These are phyloP conservation scores for Piezodorus guildinii DNA, from an alignment of 1,140 invertebrate genomes.

Conservation along the genomic window DNA sequence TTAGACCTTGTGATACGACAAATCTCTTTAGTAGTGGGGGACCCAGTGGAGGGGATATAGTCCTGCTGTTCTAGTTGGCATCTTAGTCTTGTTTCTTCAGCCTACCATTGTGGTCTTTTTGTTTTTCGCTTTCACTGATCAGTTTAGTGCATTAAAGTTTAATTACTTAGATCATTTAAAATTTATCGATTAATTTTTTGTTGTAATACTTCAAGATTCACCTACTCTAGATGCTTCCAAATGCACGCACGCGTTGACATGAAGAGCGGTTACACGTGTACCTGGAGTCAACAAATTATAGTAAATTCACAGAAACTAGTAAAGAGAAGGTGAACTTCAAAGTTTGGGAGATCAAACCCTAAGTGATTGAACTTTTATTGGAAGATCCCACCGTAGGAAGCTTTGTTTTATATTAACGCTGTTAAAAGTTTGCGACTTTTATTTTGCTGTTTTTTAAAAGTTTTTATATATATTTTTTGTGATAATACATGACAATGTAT, in stretches of 20 bases:
- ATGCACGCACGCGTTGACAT: slow-evolving; percentile 31
- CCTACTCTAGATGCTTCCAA: slow-evolving; percentile 26
- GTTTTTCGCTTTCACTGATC: too few species aligned
- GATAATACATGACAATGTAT: not conserved
- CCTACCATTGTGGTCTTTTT: too few species aligned
- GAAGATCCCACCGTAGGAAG: not conserved
- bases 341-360: not conserved
- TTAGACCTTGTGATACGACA: not conserved
- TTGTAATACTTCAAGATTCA: not conserved
- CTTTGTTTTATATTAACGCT: not conserved
- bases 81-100: not conserved
- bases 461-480: not conserved
- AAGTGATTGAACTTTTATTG: not conserved
- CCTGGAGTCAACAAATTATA: slow-evolving; percentile 79
- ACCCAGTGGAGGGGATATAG: not conserved
- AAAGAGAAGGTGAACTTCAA: slow-evolving; percentile 56
- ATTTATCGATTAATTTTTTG: not conserved
- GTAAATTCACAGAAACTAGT: slow-evolving; percentile 80
- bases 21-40: not conserved
- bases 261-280: slow-evolving; percentile 71
- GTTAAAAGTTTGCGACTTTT: too few species aligned
- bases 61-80: not conserved
- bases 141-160: not conserved
- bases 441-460: too few species aligned
- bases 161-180: not conserved